phyloP scores from a whole-genome alignment of 1,140 invertebrate species.

The Teleogryllus occipitalis region DNA sequence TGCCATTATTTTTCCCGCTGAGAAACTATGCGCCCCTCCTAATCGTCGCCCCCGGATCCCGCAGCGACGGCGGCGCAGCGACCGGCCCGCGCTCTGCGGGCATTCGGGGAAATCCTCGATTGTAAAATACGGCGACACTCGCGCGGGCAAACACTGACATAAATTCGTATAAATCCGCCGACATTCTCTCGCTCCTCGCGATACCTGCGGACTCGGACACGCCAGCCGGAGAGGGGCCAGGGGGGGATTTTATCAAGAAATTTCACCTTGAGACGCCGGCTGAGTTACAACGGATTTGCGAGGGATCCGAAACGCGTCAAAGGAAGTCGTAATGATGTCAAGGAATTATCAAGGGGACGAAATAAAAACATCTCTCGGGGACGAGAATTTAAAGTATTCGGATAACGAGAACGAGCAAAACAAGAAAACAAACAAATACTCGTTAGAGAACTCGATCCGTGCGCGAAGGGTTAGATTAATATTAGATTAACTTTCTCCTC shows the following conservation, averaged over 20 bases:
- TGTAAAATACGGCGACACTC: constrained; percentile 1
- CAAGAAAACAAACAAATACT: too few species aligned
- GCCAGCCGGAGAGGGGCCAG: too few species aligned
- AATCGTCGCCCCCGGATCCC: neutral
- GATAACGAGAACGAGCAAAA: neutral
- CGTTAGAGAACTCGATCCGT: too few species aligned
- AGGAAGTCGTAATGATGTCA: neutral
- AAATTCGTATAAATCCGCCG: constrained; percentile 4
- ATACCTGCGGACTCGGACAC: neutral
- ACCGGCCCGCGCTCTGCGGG: neutral
- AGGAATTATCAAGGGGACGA: neutral
- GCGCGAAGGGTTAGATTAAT: too few species aligned
- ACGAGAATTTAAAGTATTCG: neutral
- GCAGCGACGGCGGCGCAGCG: too few species aligned
- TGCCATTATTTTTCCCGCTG: neutral
- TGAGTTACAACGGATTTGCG: neutral
- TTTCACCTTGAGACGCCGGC: neutral
- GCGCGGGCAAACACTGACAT: neutral
- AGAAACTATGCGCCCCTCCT: neutral
- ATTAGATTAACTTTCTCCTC: too few species aligned
- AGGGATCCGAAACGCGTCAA: neutral
- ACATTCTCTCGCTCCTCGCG: neutral
- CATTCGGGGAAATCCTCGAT: neutral
- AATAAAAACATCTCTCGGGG: neutral
- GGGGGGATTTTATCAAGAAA: constrained; percentile 2